Base-by-base conservation (phyloP, 2,797 vertebrate species). In the Danio albolineatus region DNA sequence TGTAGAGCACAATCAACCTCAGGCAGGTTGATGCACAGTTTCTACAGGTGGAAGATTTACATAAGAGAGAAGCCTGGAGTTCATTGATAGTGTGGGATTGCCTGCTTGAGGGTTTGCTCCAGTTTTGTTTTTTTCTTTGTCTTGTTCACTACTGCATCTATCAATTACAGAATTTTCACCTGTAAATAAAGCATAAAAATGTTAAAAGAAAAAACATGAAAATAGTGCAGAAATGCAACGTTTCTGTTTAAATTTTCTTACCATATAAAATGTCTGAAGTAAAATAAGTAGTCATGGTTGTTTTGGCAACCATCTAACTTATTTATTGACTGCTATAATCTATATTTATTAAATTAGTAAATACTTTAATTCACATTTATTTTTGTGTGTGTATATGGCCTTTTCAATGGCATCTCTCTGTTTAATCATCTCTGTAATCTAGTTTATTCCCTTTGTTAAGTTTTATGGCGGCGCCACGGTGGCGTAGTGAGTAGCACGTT, bases 1-100 rank as follows among this genome's bases (percentile, higher is more conserved):
- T 73, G 53, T 62, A 89, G 91, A 92, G 91, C 92, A 92, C 93
- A 91, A 88, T 91, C 92, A 91, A 92, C 92, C 95, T 83, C 90
- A 92, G 90, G 91, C 89, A 91, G 87, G 86, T 90, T 87, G 93
- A 89, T 88, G 86, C 89, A 89, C 81, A 92, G 88, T 93, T 94
- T 90, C 89, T 90, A 87, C 86, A 87, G 91, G 90, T 88, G 88
- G 89, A 90, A 89, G 94, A 93, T 94, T 93, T 94, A 92, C 91
- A 92, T 92, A 89, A 93, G 90, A 85, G 87, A 88, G 88, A 89
- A 84, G 92, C 92, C 91, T 91, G 91, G 91, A 92, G 91, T 93
- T 94, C 92, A 91, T 92, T 77, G 67, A 79, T 19, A 77, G 10
- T 67, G 62, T 65, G 62, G 62, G 61, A 69, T 65, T 76, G 46